These are phyloP conservation scores for Tachypleus tridentatus DNA, from an alignment of 1,140 invertebrate species.

Conservation along the genomic window DNA sequence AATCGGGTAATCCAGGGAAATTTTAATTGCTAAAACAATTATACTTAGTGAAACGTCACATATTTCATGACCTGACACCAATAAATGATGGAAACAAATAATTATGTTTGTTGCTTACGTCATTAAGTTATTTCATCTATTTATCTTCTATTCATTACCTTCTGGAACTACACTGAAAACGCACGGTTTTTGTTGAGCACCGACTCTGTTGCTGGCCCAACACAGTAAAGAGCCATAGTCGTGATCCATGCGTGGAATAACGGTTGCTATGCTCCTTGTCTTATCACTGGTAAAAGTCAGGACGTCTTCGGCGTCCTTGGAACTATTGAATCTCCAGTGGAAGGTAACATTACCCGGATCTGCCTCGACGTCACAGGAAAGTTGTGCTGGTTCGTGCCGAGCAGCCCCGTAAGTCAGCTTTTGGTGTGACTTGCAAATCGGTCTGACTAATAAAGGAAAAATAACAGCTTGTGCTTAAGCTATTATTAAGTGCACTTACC, in stretches of 20 bases:
- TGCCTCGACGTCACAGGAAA: constrained; percentile 70
- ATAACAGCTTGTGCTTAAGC: too few relatives aligned
- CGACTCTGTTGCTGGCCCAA: constrained; percentile 23
- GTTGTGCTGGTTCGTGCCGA: constrained; percentile 64
- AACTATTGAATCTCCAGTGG: constrained; percentile 21
- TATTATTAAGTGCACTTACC: too few relatives aligned
- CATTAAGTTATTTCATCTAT: constrained; percentile 4
- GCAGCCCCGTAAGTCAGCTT: constrained; percentile 56
- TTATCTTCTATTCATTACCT: constrained; percentile 39
- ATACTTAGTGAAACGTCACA: too few relatives aligned
- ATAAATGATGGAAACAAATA: too few relatives aligned
- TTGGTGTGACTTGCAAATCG: constrained; percentile 50
- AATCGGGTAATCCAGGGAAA: too few relatives aligned
- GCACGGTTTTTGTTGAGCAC: constrained; percentile 24
- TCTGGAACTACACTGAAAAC: constrained; percentile 48
- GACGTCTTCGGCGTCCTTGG: constrained; percentile 3
- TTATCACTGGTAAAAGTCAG: constrained; percentile 5
- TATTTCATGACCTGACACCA: too few relatives aligned
- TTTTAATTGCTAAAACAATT: too few relatives aligned
- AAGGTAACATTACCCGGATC: constrained; percentile 44
- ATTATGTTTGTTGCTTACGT: too few relatives aligned
- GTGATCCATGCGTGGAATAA: constrained; percentile 38
- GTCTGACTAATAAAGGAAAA: constrained; percentile 35
- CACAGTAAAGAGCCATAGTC: constrained; percentile 19
- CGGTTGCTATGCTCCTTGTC: neutral